A percentile compares a stretch with the other conserved stretches of the same genome.
phyloP scores from a whole-genome alignment of 35 echinoderm and acorn worm genomes.

The Apostichopus californicus region DNA sequence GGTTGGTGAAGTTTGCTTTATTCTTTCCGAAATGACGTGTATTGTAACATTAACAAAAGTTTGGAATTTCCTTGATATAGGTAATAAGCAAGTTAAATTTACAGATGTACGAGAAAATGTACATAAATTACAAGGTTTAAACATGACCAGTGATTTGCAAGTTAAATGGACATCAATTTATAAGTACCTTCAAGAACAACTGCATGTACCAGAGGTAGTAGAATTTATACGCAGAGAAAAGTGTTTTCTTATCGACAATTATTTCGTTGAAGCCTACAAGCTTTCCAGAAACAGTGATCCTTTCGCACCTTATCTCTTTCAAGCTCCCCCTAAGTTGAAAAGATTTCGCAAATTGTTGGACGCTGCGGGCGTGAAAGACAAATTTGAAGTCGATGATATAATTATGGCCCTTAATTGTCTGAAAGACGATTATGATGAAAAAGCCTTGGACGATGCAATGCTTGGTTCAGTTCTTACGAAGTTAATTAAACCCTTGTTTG shows the following conservation, averaged over 20 bases:
- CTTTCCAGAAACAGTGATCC: not conserved
- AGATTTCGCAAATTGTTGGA: constrained; percentile 45
- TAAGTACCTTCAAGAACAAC: not conserved
- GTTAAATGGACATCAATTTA: not conserved
- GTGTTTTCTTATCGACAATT: constrained; percentile 7
- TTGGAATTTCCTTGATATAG: constrained; percentile 29
- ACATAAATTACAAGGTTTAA: not conserved
- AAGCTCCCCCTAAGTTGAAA: constrained; percentile 6
- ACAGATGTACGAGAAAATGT: constrained; percentile 41
- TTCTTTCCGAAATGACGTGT: not conserved
- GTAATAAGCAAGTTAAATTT: not conserved
- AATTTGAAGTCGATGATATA: constrained; percentile 57
- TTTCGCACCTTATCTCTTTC: constrained; percentile 52
- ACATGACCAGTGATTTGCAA: not conserved
- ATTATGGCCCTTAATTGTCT: constrained; percentile 30
- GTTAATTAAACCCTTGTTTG: not conserved
- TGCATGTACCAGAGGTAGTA: not conserved
- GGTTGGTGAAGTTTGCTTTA: constrained; percentile 2
- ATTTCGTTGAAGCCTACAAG: not conserved
- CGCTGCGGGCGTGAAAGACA: constrained; percentile 52
- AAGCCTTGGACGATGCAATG: constrained; percentile 15
- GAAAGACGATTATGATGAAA: not conserved
- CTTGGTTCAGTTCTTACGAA: not conserved
- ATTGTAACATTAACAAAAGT: not conserved
- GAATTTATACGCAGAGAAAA: not conserved